phyloP scores from a whole-genome alignment of 2,888 invertebrate genomes.

The Hoplodrina blanda region DNA sequence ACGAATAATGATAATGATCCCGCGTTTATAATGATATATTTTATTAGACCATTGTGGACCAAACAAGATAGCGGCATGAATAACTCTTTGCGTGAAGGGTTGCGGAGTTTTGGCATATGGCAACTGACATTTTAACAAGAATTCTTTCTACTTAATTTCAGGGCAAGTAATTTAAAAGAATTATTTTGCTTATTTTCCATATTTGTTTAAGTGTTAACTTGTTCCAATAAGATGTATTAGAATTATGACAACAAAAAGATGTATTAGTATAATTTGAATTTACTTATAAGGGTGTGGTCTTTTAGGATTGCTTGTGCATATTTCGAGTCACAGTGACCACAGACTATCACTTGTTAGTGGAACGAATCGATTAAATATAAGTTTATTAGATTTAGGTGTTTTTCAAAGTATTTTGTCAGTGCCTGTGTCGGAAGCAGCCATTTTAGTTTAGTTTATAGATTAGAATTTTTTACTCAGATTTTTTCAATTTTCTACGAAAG shows the following conservation, averaged over 20 bases:
- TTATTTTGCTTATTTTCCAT: neutral
- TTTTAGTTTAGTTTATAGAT: too few species aligned
- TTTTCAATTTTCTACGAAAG: too few species aligned
- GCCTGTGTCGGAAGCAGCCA: too few species aligned
- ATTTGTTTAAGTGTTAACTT: neutral
- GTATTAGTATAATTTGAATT: neutral
- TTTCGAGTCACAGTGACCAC: constrained; percentile 4
- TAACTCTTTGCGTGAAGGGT: constrained; percentile 55
- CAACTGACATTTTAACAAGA: constrained; percentile 22
- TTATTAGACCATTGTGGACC: constrained; percentile 76
- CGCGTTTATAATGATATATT: constrained; percentile 77
- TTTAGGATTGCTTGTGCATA: constrained; percentile 3
- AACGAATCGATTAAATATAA: too few species aligned
- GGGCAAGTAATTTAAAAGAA: neutral
- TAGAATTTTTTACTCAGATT: too few species aligned
- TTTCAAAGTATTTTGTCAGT: too few species aligned
- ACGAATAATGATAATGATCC: constrained; percentile 72
- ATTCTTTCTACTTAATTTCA: neutral
- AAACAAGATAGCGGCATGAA: constrained; percentile 69
- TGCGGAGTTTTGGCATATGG: constrained; percentile 25
- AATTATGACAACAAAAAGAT: too few species aligned
- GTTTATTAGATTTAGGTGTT: too few species aligned
- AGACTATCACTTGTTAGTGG: neutral
- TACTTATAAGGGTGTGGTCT: neutral
- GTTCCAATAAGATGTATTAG: neutral